These are phyloP conservation scores for Smittia aterrima DNA, from an alignment of 2,888 invertebrate genomes.

Conservation along the genomic window DNA sequence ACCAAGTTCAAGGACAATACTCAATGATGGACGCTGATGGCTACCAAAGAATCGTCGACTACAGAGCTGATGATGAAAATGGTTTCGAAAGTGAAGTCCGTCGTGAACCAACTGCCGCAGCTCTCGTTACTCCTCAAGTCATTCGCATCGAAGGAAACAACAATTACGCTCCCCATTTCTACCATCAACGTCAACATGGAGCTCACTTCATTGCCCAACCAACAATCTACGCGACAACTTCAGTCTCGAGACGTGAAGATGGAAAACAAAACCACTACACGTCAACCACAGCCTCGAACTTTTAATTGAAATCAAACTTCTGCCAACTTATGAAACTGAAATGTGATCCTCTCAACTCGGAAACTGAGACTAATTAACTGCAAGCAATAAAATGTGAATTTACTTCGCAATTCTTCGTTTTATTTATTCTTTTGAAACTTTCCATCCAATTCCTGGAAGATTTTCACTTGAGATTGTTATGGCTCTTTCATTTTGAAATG, in stretches of 20 bases:
- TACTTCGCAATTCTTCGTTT: too few relatives aligned
- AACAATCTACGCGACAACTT: neutral
- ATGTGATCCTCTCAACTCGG: too few relatives aligned
- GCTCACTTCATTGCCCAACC: neutral
- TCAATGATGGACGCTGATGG: constrained; percentile 42
- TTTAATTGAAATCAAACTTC: neutral
- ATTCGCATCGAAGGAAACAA: neutral
- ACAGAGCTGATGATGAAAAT: constrained; percentile 35
- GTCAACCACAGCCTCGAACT: neutral
- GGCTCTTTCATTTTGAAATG: too few relatives aligned
- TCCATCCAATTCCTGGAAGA: too few relatives aligned
- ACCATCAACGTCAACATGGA: neutral
- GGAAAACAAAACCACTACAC: neutral
- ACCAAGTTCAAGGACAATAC: constrained; percentile 41
- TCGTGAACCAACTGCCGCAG: constrained; percentile 28
- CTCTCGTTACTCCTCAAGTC: neutral
- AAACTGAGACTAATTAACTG: too few relatives aligned
- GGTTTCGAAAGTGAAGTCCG: constrained; percentile 42
- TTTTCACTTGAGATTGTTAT: too few relatives aligned
- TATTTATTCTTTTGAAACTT: too few relatives aligned
- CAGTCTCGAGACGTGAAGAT: constrained; percentile 12
- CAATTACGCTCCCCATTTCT: neutral
- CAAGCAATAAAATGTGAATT: too few relatives aligned
- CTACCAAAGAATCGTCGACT: constrained; percentile 38
- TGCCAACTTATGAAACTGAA: too few relatives aligned